Conservation (phyloP, 2,797 vertebrate species). For the Vultur gryphus region DNA sequence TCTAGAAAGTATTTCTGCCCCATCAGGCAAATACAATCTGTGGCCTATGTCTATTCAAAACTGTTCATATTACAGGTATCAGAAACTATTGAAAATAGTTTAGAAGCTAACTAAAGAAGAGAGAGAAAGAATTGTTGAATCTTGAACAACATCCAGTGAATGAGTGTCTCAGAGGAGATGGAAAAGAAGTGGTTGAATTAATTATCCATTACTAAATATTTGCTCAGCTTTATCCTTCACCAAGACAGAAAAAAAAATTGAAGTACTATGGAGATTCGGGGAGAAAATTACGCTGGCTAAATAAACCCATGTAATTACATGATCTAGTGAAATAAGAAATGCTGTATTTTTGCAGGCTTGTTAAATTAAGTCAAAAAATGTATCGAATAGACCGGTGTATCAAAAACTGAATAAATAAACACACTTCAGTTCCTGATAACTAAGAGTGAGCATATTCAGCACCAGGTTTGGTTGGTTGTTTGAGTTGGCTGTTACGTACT, state of each 20-base stretch:
- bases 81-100: not conserved
- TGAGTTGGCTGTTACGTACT: not conserved
- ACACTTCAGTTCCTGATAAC: not conserved
- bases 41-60: not conserved
- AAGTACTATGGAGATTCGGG: not conserved
- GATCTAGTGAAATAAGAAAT: not conserved
- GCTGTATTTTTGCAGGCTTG: not conserved
- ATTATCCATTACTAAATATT: conserved; percentile 20
- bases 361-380: not conserved
- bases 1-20: not conserved
- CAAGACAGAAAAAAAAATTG: not conserved
- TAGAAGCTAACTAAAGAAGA: not conserved
- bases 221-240: not conserved
- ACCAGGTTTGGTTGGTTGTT: not conserved
- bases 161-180: not conserved
- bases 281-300: not conserved
- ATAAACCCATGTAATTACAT: not conserved
- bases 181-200: conserved; percentile 8
- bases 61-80: not conserved
- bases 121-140: not conserved
- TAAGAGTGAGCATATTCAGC: not conserved
- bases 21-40: not conserved
- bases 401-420: not conserved
- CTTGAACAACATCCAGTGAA: not conserved
- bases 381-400: not conserved